These are phyloP conservation scores for Gymnoscopelus microlampas DNA, from an alignment of 2,797 vertebrate genomes.

Conservation along the genomic window DNA sequence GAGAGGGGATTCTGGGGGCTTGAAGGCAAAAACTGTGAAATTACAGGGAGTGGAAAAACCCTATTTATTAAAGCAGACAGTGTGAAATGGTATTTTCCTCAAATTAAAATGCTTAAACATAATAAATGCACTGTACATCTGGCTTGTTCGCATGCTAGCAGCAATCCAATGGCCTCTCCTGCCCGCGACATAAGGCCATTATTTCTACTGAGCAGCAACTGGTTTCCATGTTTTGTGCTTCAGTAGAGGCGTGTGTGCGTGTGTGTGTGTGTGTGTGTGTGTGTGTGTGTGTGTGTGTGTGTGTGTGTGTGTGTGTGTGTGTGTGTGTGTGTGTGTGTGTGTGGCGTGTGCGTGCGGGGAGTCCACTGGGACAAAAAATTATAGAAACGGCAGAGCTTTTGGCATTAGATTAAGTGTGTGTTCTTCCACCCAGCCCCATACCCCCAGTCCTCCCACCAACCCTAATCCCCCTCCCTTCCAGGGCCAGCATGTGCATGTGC, in stretches of 20 bases:
- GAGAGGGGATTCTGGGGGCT: slow-evolving; percentile 77
- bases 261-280: slow-evolving; percentile 30
- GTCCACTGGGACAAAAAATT: slow-evolving; percentile 77
- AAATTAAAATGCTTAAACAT: slow-evolving; percentile 88
- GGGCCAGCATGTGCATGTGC: slow-evolving; percentile 74
- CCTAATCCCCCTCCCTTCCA: slow-evolving; percentile 76
- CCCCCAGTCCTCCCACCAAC: slow-evolving; percentile 77
- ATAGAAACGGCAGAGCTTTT: slow-evolving; percentile 75
- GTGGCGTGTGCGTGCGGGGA: not conserved
- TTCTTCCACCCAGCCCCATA: slow-evolving; percentile 74
- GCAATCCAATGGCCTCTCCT: slow-evolving; percentile 65
- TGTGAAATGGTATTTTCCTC: slow-evolving; percentile 86
- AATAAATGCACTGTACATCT: slow-evolving; percentile 85
- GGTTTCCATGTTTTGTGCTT: slow-evolving; percentile 65
- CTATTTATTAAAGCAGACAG: slow-evolving; percentile 88
- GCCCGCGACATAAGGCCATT: slow-evolving; percentile 61
- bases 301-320: slow-evolving; percentile 6
- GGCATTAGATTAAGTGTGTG: slow-evolving; percentile 83
- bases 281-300: slow-evolving; percentile 30
- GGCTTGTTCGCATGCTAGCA: slow-evolving; percentile 71
- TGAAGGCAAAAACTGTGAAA: slow-evolving; percentile 85
- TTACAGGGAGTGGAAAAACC: slow-evolving; percentile 84
- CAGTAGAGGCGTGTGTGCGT: slow-evolving; percentile 38
- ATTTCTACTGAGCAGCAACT: slow-evolving; percentile 73
- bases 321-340: slow-evolving; percentile 7